Conservation (phyloP, 2,888 invertebrate species). For the Blera fallax region DNA sequence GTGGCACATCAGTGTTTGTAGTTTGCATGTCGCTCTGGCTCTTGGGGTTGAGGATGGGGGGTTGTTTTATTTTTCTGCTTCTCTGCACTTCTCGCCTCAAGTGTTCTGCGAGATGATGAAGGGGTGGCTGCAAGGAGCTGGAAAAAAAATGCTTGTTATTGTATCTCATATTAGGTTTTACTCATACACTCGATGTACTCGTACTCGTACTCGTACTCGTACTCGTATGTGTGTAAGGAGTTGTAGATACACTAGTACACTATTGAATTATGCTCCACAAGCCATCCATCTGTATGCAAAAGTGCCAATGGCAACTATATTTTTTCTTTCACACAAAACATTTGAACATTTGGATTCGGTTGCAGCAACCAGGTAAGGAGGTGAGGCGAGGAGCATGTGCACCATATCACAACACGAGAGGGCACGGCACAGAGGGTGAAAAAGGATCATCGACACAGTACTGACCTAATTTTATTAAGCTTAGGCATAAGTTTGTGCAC, state of each 20-base stretch:
- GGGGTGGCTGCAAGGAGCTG: slow-evolving; percentile 40
- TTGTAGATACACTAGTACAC: slow-evolving; percentile 29
- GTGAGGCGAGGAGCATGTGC: slow-evolving; percentile 46
- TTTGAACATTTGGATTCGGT: slow-evolving; percentile 52
- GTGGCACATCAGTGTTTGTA: slow-evolving; percentile 39
- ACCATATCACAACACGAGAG: slow-evolving; percentile 19
- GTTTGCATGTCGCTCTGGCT: not conserved
- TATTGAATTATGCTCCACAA: slow-evolving; percentile 62
- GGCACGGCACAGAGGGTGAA: slow-evolving; percentile 66
- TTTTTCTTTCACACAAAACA: slow-evolving; percentile 25
- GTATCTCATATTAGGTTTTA: slow-evolving; percentile 41
- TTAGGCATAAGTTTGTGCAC: slow-evolving; percentile 77
- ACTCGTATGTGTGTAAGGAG: slow-evolving; percentile 2
- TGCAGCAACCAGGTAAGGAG: slow-evolving; percentile 34
- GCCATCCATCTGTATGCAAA: slow-evolving; percentile 42
- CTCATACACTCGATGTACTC: no score
- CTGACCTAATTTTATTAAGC: slow-evolving; percentile 82
- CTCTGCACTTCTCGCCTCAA: slow-evolving; percentile 62
- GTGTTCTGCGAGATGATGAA: slow-evolving; percentile 45
- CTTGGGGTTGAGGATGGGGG: not conserved
- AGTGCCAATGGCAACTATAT: slow-evolving; percentile 19
- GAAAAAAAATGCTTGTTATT: slow-evolving; percentile 50
- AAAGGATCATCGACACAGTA: slow-evolving; percentile 82
- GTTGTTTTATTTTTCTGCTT: slow-evolving; percentile 41
- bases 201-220: not conserved